Percentiles rank a stretch among this genome's conserved stretches.
These are phyloP conservation scores for Drosophila rubida DNA, from an alignment of 2,888 invertebrate genomes.

Conservation along the genomic window DNA sequence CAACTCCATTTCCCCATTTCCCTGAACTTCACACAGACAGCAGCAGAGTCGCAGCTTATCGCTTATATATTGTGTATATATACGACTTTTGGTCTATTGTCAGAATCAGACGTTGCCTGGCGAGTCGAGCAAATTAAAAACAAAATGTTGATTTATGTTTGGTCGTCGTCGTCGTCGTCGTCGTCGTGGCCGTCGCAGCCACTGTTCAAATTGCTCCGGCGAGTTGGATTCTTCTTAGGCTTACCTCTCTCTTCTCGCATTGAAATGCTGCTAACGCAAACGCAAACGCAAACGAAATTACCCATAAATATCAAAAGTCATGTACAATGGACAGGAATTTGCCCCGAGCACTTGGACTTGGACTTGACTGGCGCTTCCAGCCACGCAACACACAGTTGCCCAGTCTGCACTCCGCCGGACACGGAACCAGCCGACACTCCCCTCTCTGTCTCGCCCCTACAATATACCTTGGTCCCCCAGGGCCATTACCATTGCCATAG, in stretches of 20 bases:
- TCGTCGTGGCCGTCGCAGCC: conserved; percentile 2
- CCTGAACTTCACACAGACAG: neutral
- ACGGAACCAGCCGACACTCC: conserved; percentile 1
- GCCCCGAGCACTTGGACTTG: conserved; percentile 63
- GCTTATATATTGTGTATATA: conserved; percentile 18
- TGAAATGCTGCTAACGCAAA: conserved; percentile 69
- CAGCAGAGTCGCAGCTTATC: conserved; percentile 41
- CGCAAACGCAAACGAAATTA: conserved; percentile 74
- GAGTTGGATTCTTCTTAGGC: conserved; percentile 36
- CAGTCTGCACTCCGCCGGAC: conserved; percentile 41
- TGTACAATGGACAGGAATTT: conserved; percentile 81
- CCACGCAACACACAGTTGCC: conserved; percentile 18
- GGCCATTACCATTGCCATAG: conserved; percentile 37
- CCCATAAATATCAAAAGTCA: conserved; percentile 80
- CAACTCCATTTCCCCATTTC: conserved; percentile 9
- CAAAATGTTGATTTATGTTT: conserved; percentile 75
- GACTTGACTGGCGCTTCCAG: conserved; percentile 5
- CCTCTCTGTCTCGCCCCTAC: neutral
- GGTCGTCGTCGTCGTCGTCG: conserved; percentile 12
- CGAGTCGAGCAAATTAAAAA: conserved; percentile 68
- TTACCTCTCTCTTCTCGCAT: conserved; percentile 56
- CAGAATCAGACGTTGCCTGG: conserved; percentile 64
- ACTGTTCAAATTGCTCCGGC: too few relatives aligned
- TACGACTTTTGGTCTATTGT: conserved; percentile 57
- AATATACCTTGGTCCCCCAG: conserved; percentile 15